phyloP scores from a whole-genome alignment of 2,113 vertebrate species.

The Mellivora capensis region DNA sequence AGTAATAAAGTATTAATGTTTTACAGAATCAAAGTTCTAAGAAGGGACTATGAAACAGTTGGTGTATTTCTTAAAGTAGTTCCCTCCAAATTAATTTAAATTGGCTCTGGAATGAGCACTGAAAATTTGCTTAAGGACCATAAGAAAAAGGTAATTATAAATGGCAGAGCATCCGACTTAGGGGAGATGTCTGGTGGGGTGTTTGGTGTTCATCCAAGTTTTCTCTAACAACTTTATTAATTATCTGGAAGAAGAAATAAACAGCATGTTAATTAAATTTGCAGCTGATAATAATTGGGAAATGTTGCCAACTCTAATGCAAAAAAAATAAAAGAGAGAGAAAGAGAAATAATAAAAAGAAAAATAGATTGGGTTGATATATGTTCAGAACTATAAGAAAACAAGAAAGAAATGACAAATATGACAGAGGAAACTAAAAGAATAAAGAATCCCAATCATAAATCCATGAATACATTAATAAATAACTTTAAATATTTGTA shows the following conservation, averaged over 20 bases:
- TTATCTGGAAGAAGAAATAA: conserved; percentile 76
- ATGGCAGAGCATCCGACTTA: conserved; percentile 56
- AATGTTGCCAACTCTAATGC: conserved; percentile 54
- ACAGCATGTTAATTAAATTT: conserved; percentile 78
- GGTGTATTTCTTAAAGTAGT: conserved; percentile 60
- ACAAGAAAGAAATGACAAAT: background rate
- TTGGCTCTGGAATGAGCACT: conserved; percentile 67
- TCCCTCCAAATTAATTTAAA: conserved; percentile 73
- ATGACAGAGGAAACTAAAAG: background rate
- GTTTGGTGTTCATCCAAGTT: conserved; percentile 76
- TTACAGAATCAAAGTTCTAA: conserved; percentile 51
- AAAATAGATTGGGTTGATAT: background rate
- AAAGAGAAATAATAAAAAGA: background rate
- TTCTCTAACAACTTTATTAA: conserved; percentile 78
- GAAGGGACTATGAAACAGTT: conserved; percentile 54
- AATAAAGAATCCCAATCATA: background rate
- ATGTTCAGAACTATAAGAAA: background rate
- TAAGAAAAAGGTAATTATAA: conserved; percentile 73
- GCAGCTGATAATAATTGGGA: conserved; percentile 69
- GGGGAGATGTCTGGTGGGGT: conserved; percentile 66
- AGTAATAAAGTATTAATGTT: conserved; percentile 58
- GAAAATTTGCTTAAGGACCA: conserved; percentile 69
- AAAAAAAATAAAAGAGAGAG: background rate
- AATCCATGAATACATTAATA: background rate
- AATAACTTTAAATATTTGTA: background rate